These are phyloP conservation scores for Silvanus unidentatus DNA, from an alignment of 2,888 invertebrate genomes.

Conservation along the genomic window DNA sequence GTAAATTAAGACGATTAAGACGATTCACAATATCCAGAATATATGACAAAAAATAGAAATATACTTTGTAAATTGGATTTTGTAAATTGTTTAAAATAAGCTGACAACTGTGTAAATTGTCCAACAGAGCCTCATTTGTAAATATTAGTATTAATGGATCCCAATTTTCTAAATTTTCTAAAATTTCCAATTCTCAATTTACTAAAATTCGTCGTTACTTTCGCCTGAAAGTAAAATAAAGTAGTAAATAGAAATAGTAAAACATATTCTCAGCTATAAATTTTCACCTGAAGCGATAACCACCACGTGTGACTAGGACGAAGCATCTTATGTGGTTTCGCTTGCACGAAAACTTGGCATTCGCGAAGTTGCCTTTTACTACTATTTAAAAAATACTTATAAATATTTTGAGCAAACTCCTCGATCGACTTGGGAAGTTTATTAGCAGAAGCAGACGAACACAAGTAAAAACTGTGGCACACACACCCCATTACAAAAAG, in stretches of 20 bases:
- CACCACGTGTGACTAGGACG: constrained; percentile 30
- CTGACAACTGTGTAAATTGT: constrained; percentile 7
- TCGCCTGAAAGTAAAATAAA: neutral
- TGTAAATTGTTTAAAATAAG: constrained; percentile 7
- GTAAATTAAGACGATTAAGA: constrained; percentile 11
- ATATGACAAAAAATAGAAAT: constrained; percentile 15
- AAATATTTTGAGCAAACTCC: constrained; percentile 24
- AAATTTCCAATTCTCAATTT: no score
- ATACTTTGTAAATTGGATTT: constrained; percentile 12
- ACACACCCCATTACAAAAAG: constrained; percentile 28
- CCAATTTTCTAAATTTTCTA: constrained; percentile 3
- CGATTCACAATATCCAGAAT: constrained; percentile 13
- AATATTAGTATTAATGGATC: constrained; percentile 10
- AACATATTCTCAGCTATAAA: neutral
- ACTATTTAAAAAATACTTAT: constrained; percentile 28
- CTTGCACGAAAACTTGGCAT: constrained; percentile 27
- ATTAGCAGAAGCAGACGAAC: constrained; percentile 25
- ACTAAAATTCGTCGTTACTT: constrained; percentile 8
- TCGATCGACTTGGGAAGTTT: constrained; percentile 26
- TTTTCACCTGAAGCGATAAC: constrained; percentile 25
- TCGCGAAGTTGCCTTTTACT: constrained; percentile 28
- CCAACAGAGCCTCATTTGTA: constrained; percentile 4
- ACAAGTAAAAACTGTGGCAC: constrained; percentile 29
- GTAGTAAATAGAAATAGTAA: constrained; percentile 4
- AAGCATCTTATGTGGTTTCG: constrained; percentile 28